Percentiles rank a stretch among this genome's conserved stretches.
phyloP scores from a whole-genome alignment of 2,113 vertebrate species.

The Eidolon helvum region DNA sequence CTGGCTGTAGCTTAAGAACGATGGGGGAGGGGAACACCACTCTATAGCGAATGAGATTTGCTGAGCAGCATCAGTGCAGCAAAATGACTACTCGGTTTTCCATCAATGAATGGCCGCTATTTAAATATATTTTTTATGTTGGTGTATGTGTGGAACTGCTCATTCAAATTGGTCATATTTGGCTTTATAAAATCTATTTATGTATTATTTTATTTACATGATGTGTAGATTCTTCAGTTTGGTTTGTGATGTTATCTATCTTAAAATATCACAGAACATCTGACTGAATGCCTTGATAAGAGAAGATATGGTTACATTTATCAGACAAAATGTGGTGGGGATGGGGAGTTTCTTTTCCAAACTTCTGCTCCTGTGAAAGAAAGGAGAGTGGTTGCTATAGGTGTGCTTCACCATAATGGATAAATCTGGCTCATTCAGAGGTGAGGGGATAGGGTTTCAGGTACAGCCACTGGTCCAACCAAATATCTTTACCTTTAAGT shows the following conservation, averaged over 20 bases:
- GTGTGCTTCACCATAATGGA: neutral
- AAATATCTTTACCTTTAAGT: neutral
- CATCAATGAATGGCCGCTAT: conserved; percentile 36
- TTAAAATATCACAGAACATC: neutral
- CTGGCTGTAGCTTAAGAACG: neutral
- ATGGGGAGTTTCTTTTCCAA: no score
- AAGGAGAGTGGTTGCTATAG: fast-evolving
- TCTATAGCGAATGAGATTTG: conserved; percentile 34
- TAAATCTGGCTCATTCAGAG: neutral
- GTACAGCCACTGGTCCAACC: neutral
- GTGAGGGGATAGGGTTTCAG: neutral
- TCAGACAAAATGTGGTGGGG: no score
- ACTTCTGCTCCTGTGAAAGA: neutral
- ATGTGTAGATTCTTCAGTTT: neutral
- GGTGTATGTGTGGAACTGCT: neutral
- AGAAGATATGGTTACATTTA: neutral
- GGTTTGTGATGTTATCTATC: neutral
- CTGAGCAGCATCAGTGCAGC: neutral
- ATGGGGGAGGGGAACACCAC: neutral
- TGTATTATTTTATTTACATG: neutral
- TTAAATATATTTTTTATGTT: neutral
- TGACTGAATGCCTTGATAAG: neutral
- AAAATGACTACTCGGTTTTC: neutral
- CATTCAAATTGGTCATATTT: conserved; percentile 5
- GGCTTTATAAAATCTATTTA: conserved; percentile 7